Base-by-base conservation (phyloP, 1,140 invertebrate genomes). In the Rhagoletis zephyria region DNA sequence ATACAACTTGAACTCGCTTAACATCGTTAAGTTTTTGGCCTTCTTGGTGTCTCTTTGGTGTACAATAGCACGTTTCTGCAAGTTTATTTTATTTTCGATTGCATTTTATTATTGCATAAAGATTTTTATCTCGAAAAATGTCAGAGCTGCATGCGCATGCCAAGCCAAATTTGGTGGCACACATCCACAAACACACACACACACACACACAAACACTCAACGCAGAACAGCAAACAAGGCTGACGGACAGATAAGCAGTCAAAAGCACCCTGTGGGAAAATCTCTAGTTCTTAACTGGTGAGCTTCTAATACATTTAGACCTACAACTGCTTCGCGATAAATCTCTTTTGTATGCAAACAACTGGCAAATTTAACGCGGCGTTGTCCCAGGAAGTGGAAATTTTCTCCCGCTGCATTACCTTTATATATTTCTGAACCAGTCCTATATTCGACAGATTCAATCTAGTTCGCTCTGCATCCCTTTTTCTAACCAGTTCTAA, bases 31-130 rank as follows among this genome's bases (percentile, higher is more conserved):
- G 30, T 1, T 63, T 63, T 63, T 63, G 12, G 30, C 30, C 30
- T 30, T 30, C 12, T 63, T 9, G 4, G n/a, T 63, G 4, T 63
- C n/a, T 14, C 61, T 63, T 63, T 4, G 12, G 61, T 63, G 16
- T 16, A 12, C 61, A 63, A 30, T 30, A 67, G 30, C 30, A 30
- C 19, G 30, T 9, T 56, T 81, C n/a, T 51, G 61, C 61, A 63
- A 63, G 61, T 63, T 63, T 63, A 63, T 63, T 63, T 63, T 63
- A 63, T 63, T 63, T 63, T 63, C 2, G 1, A 30, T 81, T 81
- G 74, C n/a, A 9, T 81, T 81, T 81, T 81, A 81, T 81, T 81
- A 59, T 81, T 81, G 74, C 74, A 81, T 81, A 81, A 81, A 81
- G 48, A 81, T 81, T 81, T 81, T 56, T 81, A 56, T 81, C 74